Base-by-base conservation (phyloP, 2,888 invertebrate genomes). In the Sturmia bella region DNA sequence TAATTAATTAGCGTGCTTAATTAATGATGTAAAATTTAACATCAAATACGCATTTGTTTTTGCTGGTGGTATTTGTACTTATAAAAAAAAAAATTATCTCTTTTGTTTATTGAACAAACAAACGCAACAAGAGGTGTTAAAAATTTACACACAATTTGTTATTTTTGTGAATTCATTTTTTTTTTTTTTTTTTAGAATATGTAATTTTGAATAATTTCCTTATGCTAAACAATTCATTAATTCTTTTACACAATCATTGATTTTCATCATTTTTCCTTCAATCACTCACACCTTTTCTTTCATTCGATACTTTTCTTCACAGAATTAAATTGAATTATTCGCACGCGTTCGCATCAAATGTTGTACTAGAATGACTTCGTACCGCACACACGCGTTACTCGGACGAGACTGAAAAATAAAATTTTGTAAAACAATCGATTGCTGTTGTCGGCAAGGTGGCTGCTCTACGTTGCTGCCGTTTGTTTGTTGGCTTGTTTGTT, bases 381-480 rank as follows among this genome's bases (percentile, higher is more conserved):
- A 86, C 88, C 86, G 85, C 84, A 86, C 87, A 87, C 87, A 86
- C 87, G 87, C 88, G 87, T 86, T 87, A 86, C 88, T 87, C 87
- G 85, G 86, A 87, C 86, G 86, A 88, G 85, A 85, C 85, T 84
- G 77, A 74, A 72, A 6, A 70, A 61, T 54, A 57, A 74, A 77
- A 64, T 39, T 48, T 37, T 54, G n/a, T 66, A 13, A 66, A 79
- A 45, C 63, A 70, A 80, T 19, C 68, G 66, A 69, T 79, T 32
- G 68, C 59, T 43, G 69, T 61, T 80, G 75, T 39, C 69, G 69
- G n/a, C 21, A 41, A 61, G 37, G 63, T 41, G 52, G 43, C 43
- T 70, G 48, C 41, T 0, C 9, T 19, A 21, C 43, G 56, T 39
- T 48, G 77, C 19, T 12, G 54, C 54, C 41, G 15, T 12, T 15